phyloP scores from a whole-genome alignment of 2,113 vertebrate genomes.

The Psilopogon haemacephalus region DNA sequence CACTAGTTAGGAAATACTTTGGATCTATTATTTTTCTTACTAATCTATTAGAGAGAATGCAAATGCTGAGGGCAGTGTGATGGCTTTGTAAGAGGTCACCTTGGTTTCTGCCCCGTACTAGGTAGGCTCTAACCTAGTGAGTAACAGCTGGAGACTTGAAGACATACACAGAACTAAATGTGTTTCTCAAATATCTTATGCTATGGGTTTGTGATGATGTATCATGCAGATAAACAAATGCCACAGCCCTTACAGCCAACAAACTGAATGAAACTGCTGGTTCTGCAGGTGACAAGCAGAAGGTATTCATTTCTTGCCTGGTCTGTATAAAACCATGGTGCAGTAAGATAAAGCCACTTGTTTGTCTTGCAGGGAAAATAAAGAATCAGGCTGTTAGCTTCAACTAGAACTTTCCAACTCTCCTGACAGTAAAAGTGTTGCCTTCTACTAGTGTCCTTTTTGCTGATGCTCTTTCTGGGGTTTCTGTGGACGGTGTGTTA shows the following conservation, averaged over 20 bases:
- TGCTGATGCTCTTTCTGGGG: not conserved
- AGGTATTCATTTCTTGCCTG: not conserved
- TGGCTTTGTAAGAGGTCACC: not conserved
- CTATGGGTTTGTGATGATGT: not conserved
- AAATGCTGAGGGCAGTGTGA: not conserved
- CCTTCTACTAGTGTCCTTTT: not conserved
- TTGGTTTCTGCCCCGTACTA: not conserved
- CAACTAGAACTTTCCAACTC: not conserved
- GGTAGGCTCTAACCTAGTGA: not conserved
- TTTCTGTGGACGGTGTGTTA: not conserved
- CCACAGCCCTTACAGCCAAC: not conserved
- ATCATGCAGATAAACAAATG: not conserved
- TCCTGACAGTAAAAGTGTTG: not conserved
- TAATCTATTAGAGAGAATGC: not conserved
- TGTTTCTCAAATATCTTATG: not conserved
- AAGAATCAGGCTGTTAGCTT: not conserved
- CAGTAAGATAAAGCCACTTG: not conserved
- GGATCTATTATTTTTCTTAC: not conserved
- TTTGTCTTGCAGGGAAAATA: not conserved
- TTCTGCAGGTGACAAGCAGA: not conserved
- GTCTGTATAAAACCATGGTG: not conserved
- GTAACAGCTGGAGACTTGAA: not conserved
- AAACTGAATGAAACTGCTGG: not conserved
- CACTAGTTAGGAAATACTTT: not conserved
- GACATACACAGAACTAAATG: not conserved